These are phyloP conservation scores for Rutpela maculata DNA, from an alignment of 2,888 invertebrate genomes.

Conservation along the genomic window DNA sequence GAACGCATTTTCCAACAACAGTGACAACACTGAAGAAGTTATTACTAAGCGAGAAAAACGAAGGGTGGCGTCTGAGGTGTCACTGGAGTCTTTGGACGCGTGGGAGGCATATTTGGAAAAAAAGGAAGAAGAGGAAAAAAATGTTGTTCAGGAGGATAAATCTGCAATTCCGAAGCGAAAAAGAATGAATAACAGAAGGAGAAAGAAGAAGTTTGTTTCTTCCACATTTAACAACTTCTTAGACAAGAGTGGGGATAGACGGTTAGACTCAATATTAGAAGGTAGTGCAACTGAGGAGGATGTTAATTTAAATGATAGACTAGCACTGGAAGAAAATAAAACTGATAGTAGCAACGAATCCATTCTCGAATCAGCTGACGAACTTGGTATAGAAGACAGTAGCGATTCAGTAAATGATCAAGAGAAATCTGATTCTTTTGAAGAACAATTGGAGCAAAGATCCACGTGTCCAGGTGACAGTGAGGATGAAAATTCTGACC, in stretches of 20 bases:
- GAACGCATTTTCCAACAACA: constrained; percentile 50
- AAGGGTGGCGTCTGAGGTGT: constrained; percentile 54
- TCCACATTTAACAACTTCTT: constrained; percentile 61
- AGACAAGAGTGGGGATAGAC: constrained; percentile 45
- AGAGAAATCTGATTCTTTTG: not conserved
- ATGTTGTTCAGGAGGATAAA: constrained; percentile 26
- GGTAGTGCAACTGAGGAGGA: constrained; percentile 27
- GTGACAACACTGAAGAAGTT: constrained; percentile 26
- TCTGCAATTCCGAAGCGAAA: constrained; percentile 50
- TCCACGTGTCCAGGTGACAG: not conserved
- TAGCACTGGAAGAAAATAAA: not conserved
- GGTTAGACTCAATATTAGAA: constrained; percentile 48
- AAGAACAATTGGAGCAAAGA: not conserved
- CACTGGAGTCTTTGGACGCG: constrained; percentile 57
- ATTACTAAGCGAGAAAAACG: constrained; percentile 49
- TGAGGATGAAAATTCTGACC: constrained; percentile 4
- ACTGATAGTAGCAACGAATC: not conserved
- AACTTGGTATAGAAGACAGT: not conserved
- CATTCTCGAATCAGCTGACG: not conserved
- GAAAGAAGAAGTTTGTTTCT: constrained; percentile 60
- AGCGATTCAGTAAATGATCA: not conserved
- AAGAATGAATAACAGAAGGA: constrained; percentile 45
- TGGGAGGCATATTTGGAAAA: constrained; percentile 60
- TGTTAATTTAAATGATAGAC: not conserved
- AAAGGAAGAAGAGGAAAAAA: constrained; percentile 38